Evolutionary conservation across 2,113 vertebrate species (phyloP).

Genomic region (Etheostoma spectabile): DNA sequence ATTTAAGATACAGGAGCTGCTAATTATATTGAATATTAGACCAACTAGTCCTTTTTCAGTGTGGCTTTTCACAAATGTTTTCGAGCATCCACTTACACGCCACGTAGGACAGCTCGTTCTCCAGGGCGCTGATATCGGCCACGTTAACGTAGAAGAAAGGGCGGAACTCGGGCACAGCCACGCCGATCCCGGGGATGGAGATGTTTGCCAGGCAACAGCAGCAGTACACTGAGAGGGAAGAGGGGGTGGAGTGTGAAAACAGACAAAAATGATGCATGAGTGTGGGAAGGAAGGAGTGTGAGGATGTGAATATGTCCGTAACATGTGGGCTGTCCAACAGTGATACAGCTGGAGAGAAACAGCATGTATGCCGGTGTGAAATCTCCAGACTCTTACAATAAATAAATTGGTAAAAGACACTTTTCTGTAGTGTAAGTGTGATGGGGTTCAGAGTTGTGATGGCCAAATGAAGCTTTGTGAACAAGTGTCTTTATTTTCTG

Average conservation of each 20-base stretch:
- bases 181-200: slow-evolving; percentile 91
- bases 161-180: slow-evolving; percentile 91
- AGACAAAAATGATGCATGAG: slow-evolving; percentile 11
- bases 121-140: slow-evolving; percentile 93
- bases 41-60: not conserved
- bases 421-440: not conserved
- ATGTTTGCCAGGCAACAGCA: slow-evolving; percentile 96
- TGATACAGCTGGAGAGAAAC: slow-evolving; percentile 18
- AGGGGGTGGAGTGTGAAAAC: not conserved
- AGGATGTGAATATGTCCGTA: not conserved
- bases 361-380: not conserved
- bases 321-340: not conserved
- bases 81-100: slow-evolving; percentile 88
- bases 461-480: no score
- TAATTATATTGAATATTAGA: not conserved
- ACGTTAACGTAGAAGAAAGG: slow-evolving; percentile 98
- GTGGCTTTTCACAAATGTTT: not conserved
- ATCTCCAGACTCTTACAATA: not conserved
- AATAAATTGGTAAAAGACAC: not conserved
- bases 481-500: no score
- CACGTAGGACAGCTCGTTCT: slow-evolving; percentile 94
- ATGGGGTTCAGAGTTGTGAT: not conserved
- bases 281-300: slow-evolving; percentile 16
- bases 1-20: not conserved
- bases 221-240: slow-evolving; percentile 88